phyloP scores from a whole-genome alignment of 2,888 invertebrate genomes.

The Chymomyza procnemis region DNA sequence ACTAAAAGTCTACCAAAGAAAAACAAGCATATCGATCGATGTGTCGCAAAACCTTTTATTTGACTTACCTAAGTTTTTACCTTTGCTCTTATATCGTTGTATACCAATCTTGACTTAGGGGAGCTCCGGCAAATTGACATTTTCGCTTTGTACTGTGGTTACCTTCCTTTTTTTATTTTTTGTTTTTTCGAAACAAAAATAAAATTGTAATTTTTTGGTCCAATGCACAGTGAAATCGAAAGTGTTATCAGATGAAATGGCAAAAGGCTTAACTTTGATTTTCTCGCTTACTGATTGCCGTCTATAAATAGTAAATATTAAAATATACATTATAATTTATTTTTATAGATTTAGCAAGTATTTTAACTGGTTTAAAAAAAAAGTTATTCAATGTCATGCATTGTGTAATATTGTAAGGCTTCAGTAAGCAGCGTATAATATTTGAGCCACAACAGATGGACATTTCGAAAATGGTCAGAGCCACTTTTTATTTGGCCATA shows the following conservation, averaged over 20 bases:
- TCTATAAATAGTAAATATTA: no score
- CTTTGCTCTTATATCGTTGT: background rate
- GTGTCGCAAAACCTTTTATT: background rate
- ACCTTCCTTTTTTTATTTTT: background rate
- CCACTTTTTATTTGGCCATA: conserved; percentile 24
- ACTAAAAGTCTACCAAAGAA: background rate
- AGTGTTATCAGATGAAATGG: conserved; percentile 38
- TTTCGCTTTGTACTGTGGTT: conserved; percentile 36
- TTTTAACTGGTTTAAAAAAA: background rate
- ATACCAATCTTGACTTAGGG: background rate
- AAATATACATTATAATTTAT: background rate
- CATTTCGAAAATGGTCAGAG: conserved; percentile 49
- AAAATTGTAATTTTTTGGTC: conserved; percentile 22
- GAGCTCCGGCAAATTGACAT: conserved; percentile 38
- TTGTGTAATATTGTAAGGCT: conserved; percentile 46
- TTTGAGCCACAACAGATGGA: background rate
- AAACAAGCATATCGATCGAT: background rate
- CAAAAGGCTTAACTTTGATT: conserved; percentile 7
- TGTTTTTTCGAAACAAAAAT: background rate
- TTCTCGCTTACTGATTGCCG: background rate
- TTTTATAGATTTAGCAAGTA: background rate
- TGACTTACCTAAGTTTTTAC: background rate
- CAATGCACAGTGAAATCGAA: conserved; percentile 36
- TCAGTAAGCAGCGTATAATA: conserved; percentile 14
- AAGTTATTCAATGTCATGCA: conserved; percentile 63